A percentile compares a stretch with the other conserved stretches of the same genome.
phyloP scores from a whole-genome alignment of 1,140 invertebrate genomes.

The Pantala flavescens region DNA sequence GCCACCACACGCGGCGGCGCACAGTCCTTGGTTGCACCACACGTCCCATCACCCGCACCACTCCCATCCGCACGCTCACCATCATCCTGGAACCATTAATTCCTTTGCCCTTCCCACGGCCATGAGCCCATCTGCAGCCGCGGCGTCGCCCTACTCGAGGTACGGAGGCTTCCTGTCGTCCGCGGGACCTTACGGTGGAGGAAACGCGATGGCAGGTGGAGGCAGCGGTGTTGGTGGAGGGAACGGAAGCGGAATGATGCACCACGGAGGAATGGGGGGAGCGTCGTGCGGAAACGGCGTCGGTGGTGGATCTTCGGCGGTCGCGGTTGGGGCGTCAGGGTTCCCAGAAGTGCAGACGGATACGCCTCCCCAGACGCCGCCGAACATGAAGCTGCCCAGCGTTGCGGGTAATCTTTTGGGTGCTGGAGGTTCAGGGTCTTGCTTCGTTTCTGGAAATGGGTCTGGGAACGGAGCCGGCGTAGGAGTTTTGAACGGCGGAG shows the following conservation, averaged over 20 bases:
- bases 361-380: conserved; percentile 83
- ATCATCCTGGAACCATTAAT: conserved; percentile 25
- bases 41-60: conserved; percentile 14
- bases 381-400: conserved; percentile 77
- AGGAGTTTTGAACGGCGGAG: conserved; percentile 30
- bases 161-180: conserved; percentile 27
- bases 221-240: conserved; percentile 21
- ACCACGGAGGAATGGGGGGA: conserved; percentile 12
- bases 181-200: conserved; percentile 39
- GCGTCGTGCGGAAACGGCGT: conserved; percentile 12
- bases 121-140: conserved; percentile 36
- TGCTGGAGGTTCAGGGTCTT: conserved; percentile 42
- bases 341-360: conserved; percentile 82
- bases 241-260: conserved; percentile 7
- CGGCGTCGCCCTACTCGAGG: conserved; percentile 24
- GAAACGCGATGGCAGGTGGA: conserved; percentile 36
- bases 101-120: conserved; percentile 38
- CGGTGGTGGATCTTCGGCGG: conserved; percentile 14
- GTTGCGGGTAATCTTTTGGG: conserved; percentile 48
- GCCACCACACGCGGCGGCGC: conserved; percentile 16
- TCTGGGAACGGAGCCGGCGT: neutral
- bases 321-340: conserved; percentile 34
- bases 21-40: neutral
- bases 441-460: conserved; percentile 25
- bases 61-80: conserved; percentile 17